These are phyloP conservation scores for Dasyprocta punctata DNA, from an alignment of 2,113 vertebrate species.

Conservation along the genomic window DNA sequence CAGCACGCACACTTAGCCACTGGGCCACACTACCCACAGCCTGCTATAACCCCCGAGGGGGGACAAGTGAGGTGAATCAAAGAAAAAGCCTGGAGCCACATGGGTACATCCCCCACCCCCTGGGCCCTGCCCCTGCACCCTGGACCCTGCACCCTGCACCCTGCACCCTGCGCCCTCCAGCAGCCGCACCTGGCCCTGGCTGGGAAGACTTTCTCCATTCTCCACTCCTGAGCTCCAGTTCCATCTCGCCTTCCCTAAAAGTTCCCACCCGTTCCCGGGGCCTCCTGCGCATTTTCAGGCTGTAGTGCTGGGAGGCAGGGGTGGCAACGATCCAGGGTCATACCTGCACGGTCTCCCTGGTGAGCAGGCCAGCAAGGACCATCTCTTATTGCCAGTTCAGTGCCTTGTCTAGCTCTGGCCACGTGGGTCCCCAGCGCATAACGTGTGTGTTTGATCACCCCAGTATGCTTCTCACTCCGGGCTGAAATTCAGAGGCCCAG, in stretches of 20 bases:
- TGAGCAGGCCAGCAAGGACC: neutral
- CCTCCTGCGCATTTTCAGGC: rapidly evolving
- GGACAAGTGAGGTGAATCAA: neutral
- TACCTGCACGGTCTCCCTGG: rapidly evolving
- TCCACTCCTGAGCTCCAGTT: neutral
- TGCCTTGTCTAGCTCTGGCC: neutral
- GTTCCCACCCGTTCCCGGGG: neutral
- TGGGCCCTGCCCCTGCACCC: neutral
- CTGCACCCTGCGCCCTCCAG: neutral
- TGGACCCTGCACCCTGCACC: neutral
- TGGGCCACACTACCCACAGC: neutral
- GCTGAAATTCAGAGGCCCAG: neutral
- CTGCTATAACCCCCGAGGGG: neutral
- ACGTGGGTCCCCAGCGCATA: too few relatives aligned
- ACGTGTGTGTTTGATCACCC: rapidly evolving
- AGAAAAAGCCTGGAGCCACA: neutral
- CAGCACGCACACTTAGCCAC: neutral
- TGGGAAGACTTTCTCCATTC: neutral
- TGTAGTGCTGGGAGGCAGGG: rapidly evolving
- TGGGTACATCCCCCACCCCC: too few relatives aligned
- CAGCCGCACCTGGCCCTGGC: neutral
- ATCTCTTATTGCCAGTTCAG: rapidly evolving
- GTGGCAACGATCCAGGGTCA: rapidly evolving
- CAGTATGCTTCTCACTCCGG: neutral
- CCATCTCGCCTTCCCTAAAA: too few relatives aligned